Base-by-base conservation (phyloP, 2,797 vertebrate genomes). In the Onychomys leucogaster region DNA sequence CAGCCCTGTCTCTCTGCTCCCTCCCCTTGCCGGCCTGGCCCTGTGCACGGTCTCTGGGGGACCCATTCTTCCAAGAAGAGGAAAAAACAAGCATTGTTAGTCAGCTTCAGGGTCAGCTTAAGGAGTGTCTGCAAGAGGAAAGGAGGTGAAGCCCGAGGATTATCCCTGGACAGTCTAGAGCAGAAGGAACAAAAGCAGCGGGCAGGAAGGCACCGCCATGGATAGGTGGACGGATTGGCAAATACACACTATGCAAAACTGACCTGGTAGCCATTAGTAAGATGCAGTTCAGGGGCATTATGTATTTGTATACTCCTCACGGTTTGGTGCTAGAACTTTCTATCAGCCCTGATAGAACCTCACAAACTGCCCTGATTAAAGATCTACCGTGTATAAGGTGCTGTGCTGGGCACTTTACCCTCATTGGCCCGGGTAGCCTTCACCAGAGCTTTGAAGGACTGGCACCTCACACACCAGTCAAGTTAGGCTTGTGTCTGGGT, bases 11-110 rank as follows among this genome's bases (percentile, higher is more conserved):
- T 93, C 41, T 61, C 76, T 0, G 43, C 23, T 46, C 29, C 63
- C 25, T 77, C 80, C 84, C 49, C 41, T 65, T 0, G 0, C 76
- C 43, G 9, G 6, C 67, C 82, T 19, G 10, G 11, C 82, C 89
- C 71, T n/a, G 5, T 21, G 37, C 41, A 80, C 59, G 49, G 71
- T 90, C 94, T 87, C 77, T 14, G 1, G n/a, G 73, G 95, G 67
- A 27, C 27, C 34, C 37, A 57, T 43, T 75, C 90, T 95, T 94
- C 80, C 82, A 76, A 94, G 90, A 95, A 97, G 89, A 96, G 95
- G 92, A 76, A 97, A 97, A 98, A 96, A 95, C 94, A 96, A 92
- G 85, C 61, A n/a, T 63, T 92, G 77, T 97, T 86, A 91, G 94
- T 95, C 86, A 97, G 94, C 81, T 80, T 57, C 82, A 83, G 94